phyloP scores from a whole-genome alignment of 2,797 vertebrate species.

The Sarcophilus harrisii region DNA sequence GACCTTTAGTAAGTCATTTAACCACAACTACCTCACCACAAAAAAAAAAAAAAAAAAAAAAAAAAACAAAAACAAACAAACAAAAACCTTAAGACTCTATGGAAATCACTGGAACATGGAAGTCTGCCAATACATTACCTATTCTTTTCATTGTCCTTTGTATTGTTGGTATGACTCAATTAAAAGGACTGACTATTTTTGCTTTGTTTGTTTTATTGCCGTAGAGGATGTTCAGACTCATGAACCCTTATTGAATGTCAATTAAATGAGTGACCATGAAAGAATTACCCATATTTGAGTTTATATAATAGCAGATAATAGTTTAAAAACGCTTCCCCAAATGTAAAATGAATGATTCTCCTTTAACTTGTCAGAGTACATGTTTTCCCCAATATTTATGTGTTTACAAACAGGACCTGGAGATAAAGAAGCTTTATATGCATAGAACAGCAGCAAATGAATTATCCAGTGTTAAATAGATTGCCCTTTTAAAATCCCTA shows the following conservation, averaged over 20 bases:
- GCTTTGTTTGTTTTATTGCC: background rate
- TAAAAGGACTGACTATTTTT: background rate
- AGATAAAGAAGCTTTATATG: slow-evolving; percentile 24
- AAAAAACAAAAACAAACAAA: too few relatives aligned
- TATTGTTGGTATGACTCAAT: background rate
- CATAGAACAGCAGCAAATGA: slow-evolving; percentile 40
- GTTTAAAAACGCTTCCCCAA: slow-evolving; percentile 10
- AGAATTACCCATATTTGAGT: background rate
- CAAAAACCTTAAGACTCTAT: background rate
- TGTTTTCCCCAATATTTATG: slow-evolving; percentile 24
- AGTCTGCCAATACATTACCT: background rate
- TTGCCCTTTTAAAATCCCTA: slow-evolving; percentile 46
- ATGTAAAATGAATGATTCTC: background rate
- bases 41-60: background rate
- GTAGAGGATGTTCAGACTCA: background rate
- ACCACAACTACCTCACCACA: background rate
- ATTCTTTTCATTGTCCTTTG: background rate
- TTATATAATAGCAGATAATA: slow-evolving; percentile 3
- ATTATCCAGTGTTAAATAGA: slow-evolving; percentile 11
- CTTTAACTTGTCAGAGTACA: slow-evolving; percentile 21
- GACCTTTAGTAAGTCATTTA: too few relatives aligned
- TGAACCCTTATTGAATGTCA: background rate
- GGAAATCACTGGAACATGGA: background rate
- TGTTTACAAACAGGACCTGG: slow-evolving; percentile 12
- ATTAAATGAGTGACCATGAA: slow-evolving; percentile 33